Evolutionary conservation across 2,797 vertebrate species (phyloP).

Genomic region (Selene dorsalis): DNA sequence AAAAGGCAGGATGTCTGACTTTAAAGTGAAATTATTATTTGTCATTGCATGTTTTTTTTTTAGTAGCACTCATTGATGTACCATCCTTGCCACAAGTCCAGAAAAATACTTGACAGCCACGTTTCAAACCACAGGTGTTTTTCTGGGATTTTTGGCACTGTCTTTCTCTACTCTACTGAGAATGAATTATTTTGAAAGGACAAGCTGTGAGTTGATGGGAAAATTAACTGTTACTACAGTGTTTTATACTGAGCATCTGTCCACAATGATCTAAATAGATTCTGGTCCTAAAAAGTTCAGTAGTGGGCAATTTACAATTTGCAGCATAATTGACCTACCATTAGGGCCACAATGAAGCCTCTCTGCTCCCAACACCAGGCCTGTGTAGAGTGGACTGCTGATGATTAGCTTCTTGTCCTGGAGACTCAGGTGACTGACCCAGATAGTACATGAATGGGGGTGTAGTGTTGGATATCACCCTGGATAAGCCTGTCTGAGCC

Average conservation of each 20-base stretch:
- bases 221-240: background rate
- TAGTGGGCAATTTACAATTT: background rate
- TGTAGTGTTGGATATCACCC: slow-evolving; percentile 57
- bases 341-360: background rate
- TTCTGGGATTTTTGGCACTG: too few relatives aligned
- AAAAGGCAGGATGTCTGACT: background rate
- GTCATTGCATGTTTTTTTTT: background rate
- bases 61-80: too few relatives aligned
- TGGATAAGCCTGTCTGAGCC: slow-evolving; percentile 76
- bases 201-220: background rate
- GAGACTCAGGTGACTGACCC: slow-evolving; percentile 51
- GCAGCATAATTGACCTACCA: background rate
- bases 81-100: too few relatives aligned
- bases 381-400: slow-evolving; percentile 25
- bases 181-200: background rate
- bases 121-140: too few relatives aligned
- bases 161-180: too few relatives aligned
- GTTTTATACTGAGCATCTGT: background rate
- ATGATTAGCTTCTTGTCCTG: slow-evolving; percentile 38
- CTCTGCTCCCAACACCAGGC: slow-evolving; percentile 12
- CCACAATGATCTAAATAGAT: background rate
- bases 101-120: too few relatives aligned
- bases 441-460: slow-evolving; percentile 47
- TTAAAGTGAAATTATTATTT: background rate
- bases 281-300: background rate